These are phyloP conservation scores for Drosophila fuyamai DNA, from an alignment of 1,140 invertebrate genomes.

Conservation along the genomic window DNA sequence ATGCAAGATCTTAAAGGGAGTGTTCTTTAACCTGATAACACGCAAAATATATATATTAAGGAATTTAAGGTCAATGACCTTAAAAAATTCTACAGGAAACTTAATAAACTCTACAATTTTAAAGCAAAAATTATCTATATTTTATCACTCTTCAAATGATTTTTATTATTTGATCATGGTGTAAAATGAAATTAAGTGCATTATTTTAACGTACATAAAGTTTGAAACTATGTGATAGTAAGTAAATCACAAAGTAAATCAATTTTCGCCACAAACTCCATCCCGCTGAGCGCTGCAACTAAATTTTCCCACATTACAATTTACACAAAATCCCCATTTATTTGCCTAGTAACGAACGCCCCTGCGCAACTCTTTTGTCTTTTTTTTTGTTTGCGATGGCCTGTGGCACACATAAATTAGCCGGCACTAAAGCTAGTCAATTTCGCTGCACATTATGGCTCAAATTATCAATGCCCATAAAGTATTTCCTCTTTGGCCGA, in stretches of 20 bases:
- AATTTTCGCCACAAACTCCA: conserved; percentile 2
- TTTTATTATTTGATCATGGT: too few species aligned
- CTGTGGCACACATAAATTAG: conserved; percentile 66
- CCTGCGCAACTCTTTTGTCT: neutral
- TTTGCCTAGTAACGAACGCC: conserved; percentile 27
- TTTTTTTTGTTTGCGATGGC: neutral
- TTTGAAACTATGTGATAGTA: too few species aligned
- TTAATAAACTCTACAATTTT: too few species aligned
- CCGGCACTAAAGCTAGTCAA: conserved; percentile 64
- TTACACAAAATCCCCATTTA: conserved; percentile 25
- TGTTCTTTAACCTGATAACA: too few species aligned
- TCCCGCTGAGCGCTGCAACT: neutral
- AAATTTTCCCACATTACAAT: conserved; percentile 41
- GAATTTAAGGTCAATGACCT: too few species aligned
- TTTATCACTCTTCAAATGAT: too few species aligned
- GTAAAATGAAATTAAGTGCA: too few species aligned
- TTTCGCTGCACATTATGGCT: conserved; percentile 75
- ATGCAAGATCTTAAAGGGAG: too few species aligned
- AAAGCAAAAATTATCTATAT: too few species aligned
- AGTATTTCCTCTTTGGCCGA: conserved; percentile 66
- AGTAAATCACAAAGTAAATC: neutral
- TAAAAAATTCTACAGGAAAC: too few species aligned
- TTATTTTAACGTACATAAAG: too few species aligned
- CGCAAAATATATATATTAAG: too few species aligned
- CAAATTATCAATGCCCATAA: conserved; percentile 77